These are phyloP conservation scores for Vespertilio murinus DNA, from an alignment of 2,797 vertebrate species.

Conservation along the genomic window DNA sequence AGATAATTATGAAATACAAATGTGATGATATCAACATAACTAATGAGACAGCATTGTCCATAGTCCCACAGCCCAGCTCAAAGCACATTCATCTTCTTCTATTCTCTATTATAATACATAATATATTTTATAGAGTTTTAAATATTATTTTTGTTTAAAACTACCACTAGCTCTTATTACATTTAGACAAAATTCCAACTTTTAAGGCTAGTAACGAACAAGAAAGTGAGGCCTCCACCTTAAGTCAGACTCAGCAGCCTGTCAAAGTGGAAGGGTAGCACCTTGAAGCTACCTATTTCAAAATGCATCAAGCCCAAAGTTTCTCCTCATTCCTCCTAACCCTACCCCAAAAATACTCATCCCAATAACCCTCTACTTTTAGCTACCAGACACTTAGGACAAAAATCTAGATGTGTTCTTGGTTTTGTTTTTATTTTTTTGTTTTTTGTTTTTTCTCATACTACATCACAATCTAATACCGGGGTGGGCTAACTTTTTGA, in stretches of 20 bases:
- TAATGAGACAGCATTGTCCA: background rate
- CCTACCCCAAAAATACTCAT: too few species aligned
- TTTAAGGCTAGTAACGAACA: background rate
- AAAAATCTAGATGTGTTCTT: background rate
- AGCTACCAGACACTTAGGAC: background rate
- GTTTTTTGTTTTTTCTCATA: background rate
- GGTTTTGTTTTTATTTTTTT: background rate
- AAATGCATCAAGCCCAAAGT: background rate
- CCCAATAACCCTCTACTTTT: background rate
- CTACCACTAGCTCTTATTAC: background rate
- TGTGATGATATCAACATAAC: background rate
- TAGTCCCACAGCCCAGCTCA: background rate
- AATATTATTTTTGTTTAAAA: background rate
- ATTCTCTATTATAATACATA: background rate
- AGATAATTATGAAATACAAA: background rate
- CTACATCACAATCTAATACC: background rate
- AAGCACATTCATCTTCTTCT: background rate
- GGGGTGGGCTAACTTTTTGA: too few species aligned
- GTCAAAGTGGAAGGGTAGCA: rapidly evolving
- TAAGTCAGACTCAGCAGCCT: background rate
- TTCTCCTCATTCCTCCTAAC: background rate
- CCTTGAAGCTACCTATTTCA: background rate
- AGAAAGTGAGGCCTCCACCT: background rate
- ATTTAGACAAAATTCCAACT: background rate
- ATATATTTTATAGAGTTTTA: background rate